These are phyloP conservation scores for Stenchaetothrips biformis DNA, from an alignment of 2,888 invertebrate species.

Conservation along the genomic window DNA sequence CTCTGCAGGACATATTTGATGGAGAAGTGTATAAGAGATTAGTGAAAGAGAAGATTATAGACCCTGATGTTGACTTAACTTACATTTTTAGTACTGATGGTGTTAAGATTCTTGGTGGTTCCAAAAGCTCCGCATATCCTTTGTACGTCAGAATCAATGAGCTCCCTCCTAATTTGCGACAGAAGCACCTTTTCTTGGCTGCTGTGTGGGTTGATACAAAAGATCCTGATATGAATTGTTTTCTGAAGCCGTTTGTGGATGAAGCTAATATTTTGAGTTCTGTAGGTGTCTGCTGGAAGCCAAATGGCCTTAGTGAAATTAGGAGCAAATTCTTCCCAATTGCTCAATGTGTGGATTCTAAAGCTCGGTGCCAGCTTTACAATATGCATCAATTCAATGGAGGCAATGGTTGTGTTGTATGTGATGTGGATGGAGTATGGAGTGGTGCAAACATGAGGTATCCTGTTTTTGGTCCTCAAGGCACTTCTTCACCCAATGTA, in stretches of 20 bases:
- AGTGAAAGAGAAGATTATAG: background rate
- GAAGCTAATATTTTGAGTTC: background rate
- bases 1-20: background rate
- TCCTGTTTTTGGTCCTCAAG: background rate
- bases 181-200: background rate
- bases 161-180: background rate
- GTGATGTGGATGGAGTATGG: background rate
- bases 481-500: background rate
- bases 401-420: background rate
- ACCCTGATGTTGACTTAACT: background rate
- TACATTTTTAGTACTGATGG: background rate
- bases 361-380: constrained; percentile 32
- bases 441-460: background rate
- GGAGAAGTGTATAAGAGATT: background rate
- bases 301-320: background rate
- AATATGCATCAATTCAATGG: constrained; percentile 31
- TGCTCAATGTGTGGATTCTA: constrained; percentile 33
- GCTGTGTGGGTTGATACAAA: background rate
- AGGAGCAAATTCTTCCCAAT: constrained; percentile 30
- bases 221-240: background rate
- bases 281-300: background rate
- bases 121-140: background rate
- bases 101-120: background rate
- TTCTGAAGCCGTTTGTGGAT: no score
- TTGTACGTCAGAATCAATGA: background rate